Base-by-base conservation (phyloP, 2,113 vertebrate species). In the Pygathrix nemaeus region DNA sequence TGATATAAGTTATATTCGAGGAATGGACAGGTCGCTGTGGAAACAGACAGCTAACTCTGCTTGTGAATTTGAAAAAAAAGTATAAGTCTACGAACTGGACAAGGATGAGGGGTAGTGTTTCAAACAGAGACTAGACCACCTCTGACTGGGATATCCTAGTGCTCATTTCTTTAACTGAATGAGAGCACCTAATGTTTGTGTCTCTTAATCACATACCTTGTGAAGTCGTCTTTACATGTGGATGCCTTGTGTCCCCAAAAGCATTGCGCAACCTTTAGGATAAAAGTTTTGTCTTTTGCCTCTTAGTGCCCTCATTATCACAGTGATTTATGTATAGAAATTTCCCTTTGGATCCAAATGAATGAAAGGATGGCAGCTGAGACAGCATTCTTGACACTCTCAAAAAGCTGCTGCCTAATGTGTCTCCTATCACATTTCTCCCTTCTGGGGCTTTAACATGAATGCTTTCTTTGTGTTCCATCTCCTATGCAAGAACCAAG, bases 41-140 rank as follows among this genome's bases (percentile, higher is more conserved):
- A 5, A 89, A 86, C 80, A 93, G 45, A 94, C 68, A 55, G 82
- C 48, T 52, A 73, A 61, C n/a, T 88, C 57, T 64, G 35, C 55
- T 89, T 95, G 40, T 97, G 72, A 92, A 73, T 95, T 73, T 61
- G 35, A 93, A 88, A 45, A 66, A 82, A 79, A 96, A 73, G 40
- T 75, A 64, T 72, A 84, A 25, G 8, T 94, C 90, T 96, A 38
- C 20, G 30, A 92, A 76, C 59, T 57, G 10, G 35, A 66, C 13
- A 73, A 90, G 32, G 55, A 50, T 12, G 3, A 32, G 75, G 81
- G 40, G 7, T 70, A 32, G 66, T 45, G 86, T 96, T 86, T 92
- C 72, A 68, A 55, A 38, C 59, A 94, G 76, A 68, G 32, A 95
- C 16, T 70, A 93, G 72, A 80, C 43, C 11, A 21, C 38, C n/a